These are phyloP conservation scores for Carpatolechia fugitivella DNA, from an alignment of 2,888 invertebrate genomes.

Conservation along the genomic window DNA sequence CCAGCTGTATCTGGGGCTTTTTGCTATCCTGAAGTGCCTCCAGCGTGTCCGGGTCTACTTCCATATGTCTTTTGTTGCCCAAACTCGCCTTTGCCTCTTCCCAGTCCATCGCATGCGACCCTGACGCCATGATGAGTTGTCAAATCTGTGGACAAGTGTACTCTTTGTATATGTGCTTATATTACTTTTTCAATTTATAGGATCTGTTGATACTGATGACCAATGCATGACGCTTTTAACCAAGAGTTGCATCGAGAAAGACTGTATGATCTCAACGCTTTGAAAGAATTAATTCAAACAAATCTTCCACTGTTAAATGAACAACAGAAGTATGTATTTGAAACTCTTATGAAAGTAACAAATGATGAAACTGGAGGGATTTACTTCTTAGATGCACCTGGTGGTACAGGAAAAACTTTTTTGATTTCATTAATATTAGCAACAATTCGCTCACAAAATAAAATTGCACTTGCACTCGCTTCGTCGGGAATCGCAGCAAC, in stretches of 20 bases:
- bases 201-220: no score
- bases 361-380: constrained; percentile 29
- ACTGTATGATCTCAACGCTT: constrained; percentile 27
- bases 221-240: constrained; percentile 22
- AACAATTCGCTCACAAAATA: constrained; percentile 28
- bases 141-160: no score
- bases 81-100: no score
- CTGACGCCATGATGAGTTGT: no score
- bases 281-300: constrained; percentile 29
- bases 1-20: no score
- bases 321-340: constrained; percentile 32
- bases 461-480: no score
- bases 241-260: constrained; percentile 23
- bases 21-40: no score
- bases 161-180: no score
- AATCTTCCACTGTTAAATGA: constrained; percentile 31
- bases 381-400: constrained; percentile 30
- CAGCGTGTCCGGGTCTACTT: no score
- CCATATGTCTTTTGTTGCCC: no score
- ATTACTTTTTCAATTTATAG: no score
- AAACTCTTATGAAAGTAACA: constrained; percentile 29
- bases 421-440: constrained; percentile 27
- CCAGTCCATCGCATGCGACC: no score
- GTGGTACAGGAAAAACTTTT: constrained; percentile 27
- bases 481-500: constrained; percentile 34